Evolutionary conservation across 2,797 vertebrate species (phyloP), one percentile per base, ranked within the genome.

Genomic region (Carapus acus): DNA sequence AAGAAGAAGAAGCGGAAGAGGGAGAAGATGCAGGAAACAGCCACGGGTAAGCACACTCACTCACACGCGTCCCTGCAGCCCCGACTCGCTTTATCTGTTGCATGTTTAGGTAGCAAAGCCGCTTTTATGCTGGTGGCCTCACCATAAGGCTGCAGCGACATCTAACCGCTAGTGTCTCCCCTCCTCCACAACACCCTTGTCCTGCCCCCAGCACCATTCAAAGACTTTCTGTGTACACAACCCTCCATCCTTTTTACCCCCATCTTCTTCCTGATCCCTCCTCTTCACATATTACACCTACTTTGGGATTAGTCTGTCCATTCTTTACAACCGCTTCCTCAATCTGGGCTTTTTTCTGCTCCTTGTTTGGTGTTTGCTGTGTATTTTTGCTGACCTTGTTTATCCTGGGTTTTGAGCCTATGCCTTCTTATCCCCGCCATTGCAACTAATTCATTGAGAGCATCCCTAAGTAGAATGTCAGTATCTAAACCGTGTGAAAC

Each of bases 1-100:
- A 99, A 99, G 92, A 99, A 99, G 86, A 99, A 99, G 89, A 99
- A 99, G 87, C 94, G 96, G 88, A 99, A 99, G 94, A 90, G 96
- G 89, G 96, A 99, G 87, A 99, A 99, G 76, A 91, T 98, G 69
- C 96, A 97, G 87, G 96, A 97, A 78, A 87, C 94, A 40, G 84
- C 94, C 62, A 82, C 94, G 88, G 96, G 96, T 98, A 88, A 80
- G 67, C 21, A 17, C 20, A 7, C 24, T 5, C 24, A 27, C 24
- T 27, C 5, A 27, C 24, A 27, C 24, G 9, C 0, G 13, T 16
- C 47, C 20, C 14, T 11, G 12, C 33, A 21, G 16, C 17, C 27
- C 19, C 8, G 21, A 2, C 33, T 39, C 4, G 16, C 33, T 1
- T 3, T n/a, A 11, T 16, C 2, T 47, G 21, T 17, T 41, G 23